Conservation (phyloP, 1,140 invertebrate genomes). For the Zaprionus lachaisei region DNA sequence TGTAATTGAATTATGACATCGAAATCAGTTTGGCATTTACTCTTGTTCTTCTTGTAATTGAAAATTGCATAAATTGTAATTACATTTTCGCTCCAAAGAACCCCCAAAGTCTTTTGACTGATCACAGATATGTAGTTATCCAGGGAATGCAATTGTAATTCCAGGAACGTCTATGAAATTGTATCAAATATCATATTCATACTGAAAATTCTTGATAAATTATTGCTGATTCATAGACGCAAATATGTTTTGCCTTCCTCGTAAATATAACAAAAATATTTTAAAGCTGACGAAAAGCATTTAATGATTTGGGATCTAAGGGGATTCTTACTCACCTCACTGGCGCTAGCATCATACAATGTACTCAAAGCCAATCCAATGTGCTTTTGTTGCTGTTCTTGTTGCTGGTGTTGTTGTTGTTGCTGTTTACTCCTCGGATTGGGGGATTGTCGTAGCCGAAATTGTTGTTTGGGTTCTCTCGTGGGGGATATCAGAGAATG, state of each 20-base stretch:
- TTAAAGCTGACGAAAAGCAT: not conserved
- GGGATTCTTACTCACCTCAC: constrained; percentile 61
- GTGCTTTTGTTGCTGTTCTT: constrained; percentile 17
- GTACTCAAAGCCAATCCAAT: constrained; percentile 61
- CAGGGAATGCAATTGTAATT: not conserved
- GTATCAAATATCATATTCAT: not conserved
- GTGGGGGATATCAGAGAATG: constrained; percentile 13
- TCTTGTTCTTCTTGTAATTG: constrained; percentile 61
- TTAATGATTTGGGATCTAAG: not conserved
- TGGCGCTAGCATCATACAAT: constrained; percentile 70
- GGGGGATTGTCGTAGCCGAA: not conserved
- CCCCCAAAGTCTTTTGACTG: not conserved
- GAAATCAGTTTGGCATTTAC: constrained; percentile 50
- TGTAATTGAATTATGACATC: constrained; percentile 69
- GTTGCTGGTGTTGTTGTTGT: constrained; percentile 18
- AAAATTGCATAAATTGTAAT: constrained; percentile 73
- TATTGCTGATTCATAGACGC: not conserved
- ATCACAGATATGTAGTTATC: not conserved
- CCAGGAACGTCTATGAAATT: not conserved
- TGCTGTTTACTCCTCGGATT: constrained; percentile 13
- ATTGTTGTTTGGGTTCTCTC: constrained; percentile 25
- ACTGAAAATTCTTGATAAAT: not conserved
- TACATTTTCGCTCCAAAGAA: constrained; percentile 52
- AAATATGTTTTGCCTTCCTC: not conserved
- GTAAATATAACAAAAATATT: not conserved